phyloP scores from a whole-genome alignment of 53 echinoderm and acorn worm species.

The Crossaster papposus region DNA sequence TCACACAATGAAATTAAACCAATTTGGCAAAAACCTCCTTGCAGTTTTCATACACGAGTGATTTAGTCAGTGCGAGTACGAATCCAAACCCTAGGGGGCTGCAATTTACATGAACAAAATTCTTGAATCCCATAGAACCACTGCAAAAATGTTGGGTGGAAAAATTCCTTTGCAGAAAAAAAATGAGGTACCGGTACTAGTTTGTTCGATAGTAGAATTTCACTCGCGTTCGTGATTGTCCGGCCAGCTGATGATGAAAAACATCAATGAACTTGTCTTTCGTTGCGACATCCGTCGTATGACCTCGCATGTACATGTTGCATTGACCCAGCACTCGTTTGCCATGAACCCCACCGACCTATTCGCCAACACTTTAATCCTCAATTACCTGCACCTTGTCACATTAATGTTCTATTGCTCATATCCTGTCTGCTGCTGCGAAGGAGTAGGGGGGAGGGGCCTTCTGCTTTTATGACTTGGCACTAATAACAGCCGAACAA shows the following conservation, averaged over 20 bases:
- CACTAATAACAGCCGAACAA: conserved; percentile 2
- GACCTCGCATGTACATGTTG: too few species aligned
- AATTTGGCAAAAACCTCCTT: not conserved
- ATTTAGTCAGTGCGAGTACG: too few species aligned
- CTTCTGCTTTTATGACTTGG: not conserved
- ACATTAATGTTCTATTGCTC: conserved; percentile 60
- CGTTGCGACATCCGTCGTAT: not conserved
- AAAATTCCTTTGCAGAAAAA: not conserved
- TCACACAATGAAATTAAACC: not conserved
- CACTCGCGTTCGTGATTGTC: not conserved
- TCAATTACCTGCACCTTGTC: conserved; percentile 14
- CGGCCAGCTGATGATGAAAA: not conserved
- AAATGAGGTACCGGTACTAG: not conserved
- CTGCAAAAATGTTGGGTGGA: too few species aligned
- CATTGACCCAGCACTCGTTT: conserved; percentile 3
- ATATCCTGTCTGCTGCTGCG: conserved; percentile 4
- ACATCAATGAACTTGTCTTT: not conserved
- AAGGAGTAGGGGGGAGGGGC: not conserved
- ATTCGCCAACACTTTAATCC: conserved; percentile 35
- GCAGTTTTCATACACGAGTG: too few species aligned
- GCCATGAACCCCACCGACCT: conserved; percentile 1
- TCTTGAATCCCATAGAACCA: too few species aligned
- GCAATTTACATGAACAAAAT: too few species aligned
- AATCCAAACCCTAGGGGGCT: too few species aligned
- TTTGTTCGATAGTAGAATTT: not conserved